Percentiles rank a stretch among this genome's conserved stretches.
Evolutionary conservation across 1,140 invertebrate species (phyloP).

Genomic region (Camponotus floridanus): DNA sequence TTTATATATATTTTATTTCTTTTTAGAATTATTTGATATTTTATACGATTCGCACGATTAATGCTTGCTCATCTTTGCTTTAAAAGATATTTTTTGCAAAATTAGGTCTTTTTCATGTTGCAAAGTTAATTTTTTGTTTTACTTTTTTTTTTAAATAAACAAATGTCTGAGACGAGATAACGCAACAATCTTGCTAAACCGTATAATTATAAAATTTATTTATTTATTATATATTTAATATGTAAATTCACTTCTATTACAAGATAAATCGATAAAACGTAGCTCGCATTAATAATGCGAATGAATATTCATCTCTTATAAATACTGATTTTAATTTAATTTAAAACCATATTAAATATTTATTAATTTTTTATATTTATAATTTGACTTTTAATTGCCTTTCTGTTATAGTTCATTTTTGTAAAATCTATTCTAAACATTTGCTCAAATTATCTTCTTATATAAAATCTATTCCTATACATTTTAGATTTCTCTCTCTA

Average conservation of each 20-base stretch:
- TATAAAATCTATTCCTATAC: background rate
- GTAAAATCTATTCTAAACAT: background rate
- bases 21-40: conserved; percentile 5
- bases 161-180: background rate
- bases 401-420: background rate
- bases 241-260: conserved; percentile 1
- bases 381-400: background rate
- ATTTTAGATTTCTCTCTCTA: background rate
- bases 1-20: background rate
- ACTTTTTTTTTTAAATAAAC: conserved; percentile 15
- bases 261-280: conserved; percentile 45
- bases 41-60: background rate
- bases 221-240: conserved; percentile 13
- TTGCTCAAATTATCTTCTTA: background rate
- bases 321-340: conserved; percentile 65
- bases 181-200: conserved; percentile 7
- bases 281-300: conserved; percentile 40
- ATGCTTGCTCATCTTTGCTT: background rate
- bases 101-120: background rate
- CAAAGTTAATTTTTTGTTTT: background rate
- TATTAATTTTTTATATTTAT: conserved; percentile 31
- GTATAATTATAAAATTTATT: background rate
- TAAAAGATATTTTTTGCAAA: background rate
- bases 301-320: conserved; percentile 65
- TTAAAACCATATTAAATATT: conserved; percentile 63